Evolutionary conservation across 2,888 invertebrate genomes (phyloP).

Genomic region (Candidula unifasciata): DNA sequence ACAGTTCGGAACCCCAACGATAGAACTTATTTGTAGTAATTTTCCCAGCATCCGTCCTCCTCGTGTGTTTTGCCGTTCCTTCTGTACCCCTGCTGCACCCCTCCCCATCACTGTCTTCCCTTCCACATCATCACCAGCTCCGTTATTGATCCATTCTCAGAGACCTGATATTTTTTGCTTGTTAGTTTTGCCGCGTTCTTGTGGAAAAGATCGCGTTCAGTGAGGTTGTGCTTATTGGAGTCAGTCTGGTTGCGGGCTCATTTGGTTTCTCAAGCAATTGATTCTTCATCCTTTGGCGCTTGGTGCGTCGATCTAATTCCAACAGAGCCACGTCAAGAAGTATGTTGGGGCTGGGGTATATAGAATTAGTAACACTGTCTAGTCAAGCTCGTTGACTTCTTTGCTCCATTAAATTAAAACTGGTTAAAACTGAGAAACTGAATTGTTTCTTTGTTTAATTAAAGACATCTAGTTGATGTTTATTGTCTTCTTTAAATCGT

Average conservation of each 20-base stretch:
- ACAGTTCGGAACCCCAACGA: slow-evolving; percentile 13
- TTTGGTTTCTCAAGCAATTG: slow-evolving; percentile 32
- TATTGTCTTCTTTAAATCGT: no score
- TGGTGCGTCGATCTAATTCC: slow-evolving; percentile 22
- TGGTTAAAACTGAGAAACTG: no score
- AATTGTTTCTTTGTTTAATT: no score
- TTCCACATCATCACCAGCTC: neutral
- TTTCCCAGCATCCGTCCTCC: neutral
- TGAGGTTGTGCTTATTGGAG: slow-evolving; percentile 21
- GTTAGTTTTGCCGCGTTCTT: slow-evolving; percentile 24
- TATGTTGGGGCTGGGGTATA: no score
- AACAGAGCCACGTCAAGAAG: neutral
- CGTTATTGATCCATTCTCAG: neutral
- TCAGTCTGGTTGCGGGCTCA: slow-evolving; percentile 32
- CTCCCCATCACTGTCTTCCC: neutral
- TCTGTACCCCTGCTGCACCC: neutral
- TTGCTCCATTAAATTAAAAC: no score
- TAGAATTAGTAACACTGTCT: no score
- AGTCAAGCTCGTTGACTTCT: no score
- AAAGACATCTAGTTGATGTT: no score
- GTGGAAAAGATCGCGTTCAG: neutral
- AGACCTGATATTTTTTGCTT: slow-evolving; percentile 21
- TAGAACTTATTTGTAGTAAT: slow-evolving; percentile 26
- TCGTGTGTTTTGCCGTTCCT: neutral
- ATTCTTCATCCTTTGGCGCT: slow-evolving; percentile 25